Evolutionary conservation across 1,140 invertebrate species (phyloP), one percentile per base, ranked within the genome.

Genomic region (Carposina sasakii): DNA sequence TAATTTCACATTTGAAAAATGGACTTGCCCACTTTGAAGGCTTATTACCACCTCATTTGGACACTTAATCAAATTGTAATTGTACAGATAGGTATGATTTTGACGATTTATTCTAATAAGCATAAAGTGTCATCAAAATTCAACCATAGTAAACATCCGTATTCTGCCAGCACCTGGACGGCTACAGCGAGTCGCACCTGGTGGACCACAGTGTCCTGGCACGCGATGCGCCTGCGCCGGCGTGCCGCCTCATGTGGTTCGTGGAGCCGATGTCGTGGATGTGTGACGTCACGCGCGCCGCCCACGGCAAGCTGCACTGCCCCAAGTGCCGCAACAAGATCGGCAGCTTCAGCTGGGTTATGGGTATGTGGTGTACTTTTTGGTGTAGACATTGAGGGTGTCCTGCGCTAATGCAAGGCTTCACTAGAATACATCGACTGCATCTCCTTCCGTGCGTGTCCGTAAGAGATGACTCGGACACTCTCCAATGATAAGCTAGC

Each of bases 211-310:
- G 62, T 37, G 71, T 84, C 13, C 61, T 61, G 5, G 59, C 57
- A 8, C 66, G 67, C 23, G 65, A 57, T 12, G 67, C 74, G 23
- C 53, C 60, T 3, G 52, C 62, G 13, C 83, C 86, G 42, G 57
- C 79, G 24, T 96, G 94, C 66, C 87, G 81, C 0, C 88, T 91
- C 60, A 93, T 90, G 47, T 89, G 91, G 68, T 95, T 95, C 75
- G 84, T 94, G 46, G 94, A 95, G 78, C 94, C 94, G 0, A 84
- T 95, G 63, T 82, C 88, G 15, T 96, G 94, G 94, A 96, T 96
- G 93, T 83, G 86, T 13, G 88, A 89, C 57, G 90, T 93, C 31
- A 83, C 87, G 28, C 88, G 91, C 56, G 88, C 86, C 47, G 87
- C 89, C 1, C 89, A 92, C 63, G 93, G 93, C 1, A 94, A 94